These are phyloP conservation scores for Petromus typicus DNA, from an alignment of 2,113 vertebrate species.

Conservation along the genomic window DNA sequence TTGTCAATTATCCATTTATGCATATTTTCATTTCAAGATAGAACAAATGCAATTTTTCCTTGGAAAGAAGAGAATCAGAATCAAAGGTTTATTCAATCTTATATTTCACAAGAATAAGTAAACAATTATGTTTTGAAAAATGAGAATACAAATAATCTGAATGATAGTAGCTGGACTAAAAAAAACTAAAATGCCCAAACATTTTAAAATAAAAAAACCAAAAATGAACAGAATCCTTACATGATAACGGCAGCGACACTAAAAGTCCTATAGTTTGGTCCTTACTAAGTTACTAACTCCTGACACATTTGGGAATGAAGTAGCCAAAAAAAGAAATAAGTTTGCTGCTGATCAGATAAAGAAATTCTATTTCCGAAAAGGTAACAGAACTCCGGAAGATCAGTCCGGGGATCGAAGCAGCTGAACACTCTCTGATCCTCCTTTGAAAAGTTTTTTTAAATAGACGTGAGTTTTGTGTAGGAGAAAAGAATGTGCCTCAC, in stretches of 20 bases:
- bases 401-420: not conserved
- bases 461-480: not conserved
- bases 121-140: not conserved
- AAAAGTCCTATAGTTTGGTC: not conserved
- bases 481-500: not conserved
- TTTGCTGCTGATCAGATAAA: not conserved
- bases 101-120: not conserved
- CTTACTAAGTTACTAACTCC: not conserved
- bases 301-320: not conserved
- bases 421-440: not conserved
- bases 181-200: not conserved
- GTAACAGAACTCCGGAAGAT: not conserved
- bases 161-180: not conserved
- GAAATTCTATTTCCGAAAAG: not conserved
- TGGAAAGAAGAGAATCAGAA: not conserved
- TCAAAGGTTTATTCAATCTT: not conserved
- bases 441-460: not conserved
- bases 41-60: not conserved
- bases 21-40: not conserved
- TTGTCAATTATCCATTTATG: not conserved
- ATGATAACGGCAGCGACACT: not conserved
- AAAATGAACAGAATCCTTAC: not conserved
- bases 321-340: not conserved
- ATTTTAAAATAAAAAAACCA: not conserved
- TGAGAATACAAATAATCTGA: not conserved